Conservation (phyloP, 2,113 vertebrate species). For the Poicephalus gulielmi region DNA sequence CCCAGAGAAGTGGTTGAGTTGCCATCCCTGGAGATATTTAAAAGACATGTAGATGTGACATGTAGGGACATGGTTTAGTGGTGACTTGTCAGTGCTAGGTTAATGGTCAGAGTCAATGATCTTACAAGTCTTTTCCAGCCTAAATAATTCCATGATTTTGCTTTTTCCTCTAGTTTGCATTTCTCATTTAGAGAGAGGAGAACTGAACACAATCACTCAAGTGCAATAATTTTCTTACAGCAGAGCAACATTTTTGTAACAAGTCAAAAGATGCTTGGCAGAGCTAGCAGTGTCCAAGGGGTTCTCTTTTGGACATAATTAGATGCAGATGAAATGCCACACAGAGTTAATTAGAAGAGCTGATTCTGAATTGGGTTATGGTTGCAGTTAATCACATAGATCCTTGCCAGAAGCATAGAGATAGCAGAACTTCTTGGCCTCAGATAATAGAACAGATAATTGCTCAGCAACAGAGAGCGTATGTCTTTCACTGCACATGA, state of each 20-base stretch:
- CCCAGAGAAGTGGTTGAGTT: background rate
- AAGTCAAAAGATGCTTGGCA: background rate
- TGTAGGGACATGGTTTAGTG: background rate
- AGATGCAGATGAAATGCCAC: background rate
- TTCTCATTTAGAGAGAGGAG: background rate
- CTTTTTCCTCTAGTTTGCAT: background rate
- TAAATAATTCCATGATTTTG: background rate
- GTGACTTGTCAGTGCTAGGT: background rate
- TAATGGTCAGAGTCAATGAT: background rate
- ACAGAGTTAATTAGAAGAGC: constrained; percentile 28
- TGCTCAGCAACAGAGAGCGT: background rate
- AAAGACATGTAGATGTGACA: background rate
- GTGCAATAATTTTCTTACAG: background rate
- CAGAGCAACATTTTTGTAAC: background rate
- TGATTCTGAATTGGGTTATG: background rate
- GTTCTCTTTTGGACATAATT: background rate
- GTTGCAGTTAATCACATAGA: background rate
- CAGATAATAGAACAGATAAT: background rate
- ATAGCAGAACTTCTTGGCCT: constrained; percentile 17
- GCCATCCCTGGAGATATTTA: background rate
- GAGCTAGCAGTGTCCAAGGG: background rate
- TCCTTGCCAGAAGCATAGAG: background rate
- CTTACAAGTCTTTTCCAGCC: background rate
- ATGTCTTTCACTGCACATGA: background rate
- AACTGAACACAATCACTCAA: background rate